These are phyloP conservation scores for Empis stercorea DNA, from an alignment of 2,888 invertebrate species.

Conservation along the genomic window DNA sequence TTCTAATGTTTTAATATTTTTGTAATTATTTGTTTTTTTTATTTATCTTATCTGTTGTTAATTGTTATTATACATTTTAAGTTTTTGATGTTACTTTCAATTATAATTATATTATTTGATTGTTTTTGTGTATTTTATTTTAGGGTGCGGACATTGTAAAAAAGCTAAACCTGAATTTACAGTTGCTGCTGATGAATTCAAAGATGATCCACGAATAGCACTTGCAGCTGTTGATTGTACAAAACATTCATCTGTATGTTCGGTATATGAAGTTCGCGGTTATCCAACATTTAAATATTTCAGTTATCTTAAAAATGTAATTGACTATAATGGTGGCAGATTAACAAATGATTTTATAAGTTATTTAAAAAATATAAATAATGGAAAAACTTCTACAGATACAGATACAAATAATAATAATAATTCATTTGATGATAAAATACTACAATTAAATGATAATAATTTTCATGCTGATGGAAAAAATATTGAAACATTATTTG, in stretches of 20 bases:
- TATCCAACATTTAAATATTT: constrained; percentile 82
- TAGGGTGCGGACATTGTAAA: constrained; percentile 89
- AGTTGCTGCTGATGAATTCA: constrained; percentile 58
- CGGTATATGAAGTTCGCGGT: constrained; percentile 57
- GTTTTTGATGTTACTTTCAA: too few relatives aligned
- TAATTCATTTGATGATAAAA: constrained; percentile 36
- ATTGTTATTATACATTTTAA: too few relatives aligned
- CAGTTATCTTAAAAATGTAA: constrained; percentile 57
- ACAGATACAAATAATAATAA: constrained; percentile 27
- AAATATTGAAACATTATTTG: constrained; percentile 64
- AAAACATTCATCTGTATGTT: constrained; percentile 48
- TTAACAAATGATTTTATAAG: constrained; percentile 42
- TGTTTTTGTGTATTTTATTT: too few relatives aligned
- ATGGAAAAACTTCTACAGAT: not conserved
- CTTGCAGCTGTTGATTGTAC: constrained; percentile 80
- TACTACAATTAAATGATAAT: constrained; percentile 42
- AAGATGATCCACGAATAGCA: constrained; percentile 62
- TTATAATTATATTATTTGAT: too few relatives aligned
- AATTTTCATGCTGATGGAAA: constrained; percentile 56
- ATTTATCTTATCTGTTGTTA: too few relatives aligned
- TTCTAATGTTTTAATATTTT: not conserved
- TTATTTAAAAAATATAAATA: constrained; percentile 19
- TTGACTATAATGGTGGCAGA: constrained; percentile 60
- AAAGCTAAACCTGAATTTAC: constrained; percentile 71
- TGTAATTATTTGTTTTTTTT: too few relatives aligned